Conservation (phyloP, 92 coral and sea anemone genomes). For the Epizoanthus stellaris region DNA sequence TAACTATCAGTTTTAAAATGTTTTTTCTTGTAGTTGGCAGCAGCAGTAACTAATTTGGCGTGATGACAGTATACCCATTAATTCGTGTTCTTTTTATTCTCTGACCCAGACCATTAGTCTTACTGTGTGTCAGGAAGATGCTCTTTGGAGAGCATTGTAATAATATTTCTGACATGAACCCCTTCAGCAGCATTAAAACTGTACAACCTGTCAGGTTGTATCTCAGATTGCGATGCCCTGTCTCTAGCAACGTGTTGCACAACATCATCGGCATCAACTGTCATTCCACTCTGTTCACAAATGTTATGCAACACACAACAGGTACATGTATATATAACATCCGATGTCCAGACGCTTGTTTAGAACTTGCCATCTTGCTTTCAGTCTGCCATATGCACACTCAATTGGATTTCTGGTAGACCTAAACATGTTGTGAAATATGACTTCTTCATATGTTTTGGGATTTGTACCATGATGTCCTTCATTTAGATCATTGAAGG, state of each 20-base stretch:
- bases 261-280: no score
- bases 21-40: no score
- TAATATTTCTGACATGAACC: constrained; percentile 38
- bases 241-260: constrained; percentile 34
- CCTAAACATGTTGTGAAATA: constrained; percentile 55
- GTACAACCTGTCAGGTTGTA: constrained; percentile 44
- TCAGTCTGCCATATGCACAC: constrained; percentile 28
- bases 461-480: no score
- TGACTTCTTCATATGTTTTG: constrained; percentile 42
- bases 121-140: constrained; percentile 27
- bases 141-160: constrained; percentile 43
- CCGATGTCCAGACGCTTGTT: not conserved
- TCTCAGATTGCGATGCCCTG: constrained; percentile 17
- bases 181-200: constrained; percentile 45
- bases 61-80: no score
- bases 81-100: no score
- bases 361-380: not conserved
- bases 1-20: no score
- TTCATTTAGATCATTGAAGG: no score
- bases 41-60: no score
- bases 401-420: constrained; percentile 50
- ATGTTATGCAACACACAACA: no score
- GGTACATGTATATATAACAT: no score
- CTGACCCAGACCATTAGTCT: no score
- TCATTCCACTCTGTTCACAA: no score